Percentiles rank a stretch among this genome's conserved stretches.
Conservation (phyloP, 2,113 vertebrate genomes). For the Syngnathoides biaculeatus region DNA sequence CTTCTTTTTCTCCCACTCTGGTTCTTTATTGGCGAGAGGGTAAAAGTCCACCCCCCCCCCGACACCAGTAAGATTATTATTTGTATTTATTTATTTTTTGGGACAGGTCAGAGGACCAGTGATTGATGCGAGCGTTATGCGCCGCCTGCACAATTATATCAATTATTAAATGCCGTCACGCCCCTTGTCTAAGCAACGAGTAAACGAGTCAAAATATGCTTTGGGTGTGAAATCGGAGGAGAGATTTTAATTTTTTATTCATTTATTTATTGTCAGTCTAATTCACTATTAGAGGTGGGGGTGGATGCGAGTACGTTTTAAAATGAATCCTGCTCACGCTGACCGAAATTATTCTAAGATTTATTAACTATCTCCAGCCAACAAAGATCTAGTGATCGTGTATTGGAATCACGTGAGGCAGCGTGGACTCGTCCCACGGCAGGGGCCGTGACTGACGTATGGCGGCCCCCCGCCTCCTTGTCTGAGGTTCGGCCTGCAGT, state of each 20-base stretch:
- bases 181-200: conserved; percentile 78
- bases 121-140: conserved; percentile 80
- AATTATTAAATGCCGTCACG: conserved; percentile 85
- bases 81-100: conserved; percentile 25
- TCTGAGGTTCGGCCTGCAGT: conserved; percentile 69
- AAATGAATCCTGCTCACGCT: conserved; percentile 67
- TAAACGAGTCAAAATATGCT: conserved; percentile 73
- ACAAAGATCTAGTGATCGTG: conserved; percentile 17
- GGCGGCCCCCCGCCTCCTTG: conserved; percentile 16
- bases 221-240: conserved; percentile 70
- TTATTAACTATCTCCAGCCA: conserved; percentile 62
- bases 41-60: conserved; percentile 62
- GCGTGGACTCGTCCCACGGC: neutral
- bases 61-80: neutral
- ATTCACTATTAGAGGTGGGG: conserved; percentile 68
- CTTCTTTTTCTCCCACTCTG: neutral
- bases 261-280: too few relatives aligned
- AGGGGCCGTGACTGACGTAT: neutral
- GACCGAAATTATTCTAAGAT: conserved; percentile 61
- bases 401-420: neutral
- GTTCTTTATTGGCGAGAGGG: conserved; percentile 62
- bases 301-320: conserved; percentile 71
- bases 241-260: conserved; percentile 16
- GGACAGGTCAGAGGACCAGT: conserved; percentile 78
- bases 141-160: conserved; percentile 80